Conservation (phyloP, 1,140 invertebrate species). For the Drosophila mayri region DNA sequence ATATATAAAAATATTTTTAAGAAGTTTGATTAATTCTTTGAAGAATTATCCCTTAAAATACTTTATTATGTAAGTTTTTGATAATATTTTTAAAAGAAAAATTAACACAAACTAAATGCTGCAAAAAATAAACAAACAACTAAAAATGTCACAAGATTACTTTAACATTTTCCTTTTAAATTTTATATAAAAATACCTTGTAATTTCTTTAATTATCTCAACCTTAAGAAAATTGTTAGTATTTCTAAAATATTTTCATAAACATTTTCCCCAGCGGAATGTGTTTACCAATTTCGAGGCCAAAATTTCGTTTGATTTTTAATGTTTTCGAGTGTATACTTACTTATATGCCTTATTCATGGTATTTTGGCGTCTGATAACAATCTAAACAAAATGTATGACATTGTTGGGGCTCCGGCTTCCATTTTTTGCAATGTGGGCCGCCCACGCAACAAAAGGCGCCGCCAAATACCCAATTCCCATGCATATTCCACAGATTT, state of each 20-base stretch:
- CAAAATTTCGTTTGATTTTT: background rate
- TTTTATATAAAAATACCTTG: background rate
- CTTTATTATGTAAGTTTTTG: too few relatives aligned
- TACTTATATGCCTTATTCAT: slow-evolving; percentile 67
- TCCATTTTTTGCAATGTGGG: slow-evolving; percentile 31
- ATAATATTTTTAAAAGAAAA: too few relatives aligned
- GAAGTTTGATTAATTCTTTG: background rate
- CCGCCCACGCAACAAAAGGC: slow-evolving; percentile 44
- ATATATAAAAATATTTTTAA: too few relatives aligned
- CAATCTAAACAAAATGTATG: slow-evolving; percentile 80
- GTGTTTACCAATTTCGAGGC: slow-evolving; percentile 1
- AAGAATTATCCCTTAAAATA: too few relatives aligned
- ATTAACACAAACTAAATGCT: too few relatives aligned
- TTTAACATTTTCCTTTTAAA: background rate
- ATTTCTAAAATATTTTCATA: background rate
- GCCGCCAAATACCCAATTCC: slow-evolving; percentile 48
- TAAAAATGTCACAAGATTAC: too few relatives aligned
- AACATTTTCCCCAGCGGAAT: background rate
- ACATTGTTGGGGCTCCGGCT: slow-evolving; percentile 58
- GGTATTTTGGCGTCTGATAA: slow-evolving; percentile 78
- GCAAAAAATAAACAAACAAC: background rate
- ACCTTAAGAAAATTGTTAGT: background rate
- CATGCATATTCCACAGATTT: slow-evolving; percentile 50
- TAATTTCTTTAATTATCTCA: background rate
- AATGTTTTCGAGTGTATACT: slow-evolving; percentile 14